Percentiles rank a stretch among this genome's conserved stretches.
These are phyloP conservation scores for Poliocrania exsul DNA, from an alignment of 2,797 vertebrate species.

Conservation along the genomic window DNA sequence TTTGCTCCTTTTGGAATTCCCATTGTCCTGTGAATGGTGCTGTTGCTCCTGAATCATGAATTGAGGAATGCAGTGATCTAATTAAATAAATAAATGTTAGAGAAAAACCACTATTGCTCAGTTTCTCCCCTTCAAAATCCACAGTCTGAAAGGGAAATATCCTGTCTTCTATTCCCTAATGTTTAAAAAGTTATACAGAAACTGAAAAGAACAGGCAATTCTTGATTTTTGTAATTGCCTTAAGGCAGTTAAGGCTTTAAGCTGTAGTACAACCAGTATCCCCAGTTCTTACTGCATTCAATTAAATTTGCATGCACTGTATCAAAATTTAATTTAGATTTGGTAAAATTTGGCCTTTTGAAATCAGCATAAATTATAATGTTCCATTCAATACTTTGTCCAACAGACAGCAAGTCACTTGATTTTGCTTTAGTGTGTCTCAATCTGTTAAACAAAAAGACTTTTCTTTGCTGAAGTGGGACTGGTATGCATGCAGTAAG, in stretches of 20 bases:
- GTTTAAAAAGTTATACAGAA: neutral
- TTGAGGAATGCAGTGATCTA: neutral
- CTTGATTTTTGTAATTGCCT: neutral
- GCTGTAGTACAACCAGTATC: neutral
- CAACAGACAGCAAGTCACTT: neutral
- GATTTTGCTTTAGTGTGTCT: conserved; percentile 24
- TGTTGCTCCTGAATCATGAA: neutral
- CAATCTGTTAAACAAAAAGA: conserved; percentile 29
- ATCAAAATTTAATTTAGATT: conserved; percentile 1
- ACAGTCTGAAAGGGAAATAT: neutral
- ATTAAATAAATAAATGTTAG: neutral
- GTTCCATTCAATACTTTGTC: conserved; percentile 18
- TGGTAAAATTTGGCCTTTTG: neutral
- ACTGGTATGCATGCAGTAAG: neutral
- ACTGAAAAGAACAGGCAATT: neutral
- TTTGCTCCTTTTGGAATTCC: neutral
- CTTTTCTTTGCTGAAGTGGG: conserved; percentile 35
- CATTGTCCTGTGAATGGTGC: neutral
- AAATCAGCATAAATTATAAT: conserved; percentile 14
- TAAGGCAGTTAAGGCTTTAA: neutral
- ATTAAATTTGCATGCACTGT: neutral
- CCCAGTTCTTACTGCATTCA: neutral
- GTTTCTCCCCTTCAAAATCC: neutral
- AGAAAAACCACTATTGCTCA: neutral
- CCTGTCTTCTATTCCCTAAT: neutral